A percentile compares a stretch with the other conserved stretches of the same genome.
phyloP scores from a whole-genome alignment of 2,113 vertebrate genomes.

The Phaethornis superciliosus region DNA sequence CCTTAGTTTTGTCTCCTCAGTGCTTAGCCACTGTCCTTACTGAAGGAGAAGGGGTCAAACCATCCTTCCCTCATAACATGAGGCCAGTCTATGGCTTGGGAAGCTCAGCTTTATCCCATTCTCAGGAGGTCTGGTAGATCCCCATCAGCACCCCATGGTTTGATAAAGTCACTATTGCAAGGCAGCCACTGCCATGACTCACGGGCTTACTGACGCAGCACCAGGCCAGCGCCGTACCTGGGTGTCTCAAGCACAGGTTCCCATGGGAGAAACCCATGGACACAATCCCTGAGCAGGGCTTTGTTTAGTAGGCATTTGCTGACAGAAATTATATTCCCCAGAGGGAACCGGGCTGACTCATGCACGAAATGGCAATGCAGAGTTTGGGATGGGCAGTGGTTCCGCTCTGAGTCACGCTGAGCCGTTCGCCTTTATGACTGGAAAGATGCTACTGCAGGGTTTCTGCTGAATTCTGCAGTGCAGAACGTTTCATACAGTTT shows the following conservation, averaged over 20 bases:
- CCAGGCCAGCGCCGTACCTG: fast-evolving
- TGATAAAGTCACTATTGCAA: neutral
- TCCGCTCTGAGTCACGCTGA: conserved; percentile 33
- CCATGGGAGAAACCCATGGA: neutral
- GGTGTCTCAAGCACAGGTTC: neutral
- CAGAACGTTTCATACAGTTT: neutral
- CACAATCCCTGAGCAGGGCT: neutral
- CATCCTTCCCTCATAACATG: neutral
- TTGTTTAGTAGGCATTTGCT: neutral
- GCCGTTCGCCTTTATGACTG: neutral
- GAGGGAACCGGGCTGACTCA: conserved; percentile 40
- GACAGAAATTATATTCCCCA: neutral
- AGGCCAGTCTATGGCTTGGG: neutral
- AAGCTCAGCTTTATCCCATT: neutral
- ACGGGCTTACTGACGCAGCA: fast-evolving
- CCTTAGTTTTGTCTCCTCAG: neutral
- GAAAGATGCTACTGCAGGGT: neutral
- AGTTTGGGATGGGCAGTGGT: conserved; percentile 34
- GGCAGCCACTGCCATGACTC: neutral
- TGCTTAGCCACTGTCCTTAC: neutral
- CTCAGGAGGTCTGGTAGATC: neutral
- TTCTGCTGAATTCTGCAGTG: neutral
- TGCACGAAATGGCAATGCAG: neutral
- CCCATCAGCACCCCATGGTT: neutral
- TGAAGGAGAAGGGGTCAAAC: neutral